Evolutionary conservation across 2,113 vertebrate species (phyloP), one percentile per base, ranked within the genome.

Genomic region (Poeciliopsis prolifica): DNA sequence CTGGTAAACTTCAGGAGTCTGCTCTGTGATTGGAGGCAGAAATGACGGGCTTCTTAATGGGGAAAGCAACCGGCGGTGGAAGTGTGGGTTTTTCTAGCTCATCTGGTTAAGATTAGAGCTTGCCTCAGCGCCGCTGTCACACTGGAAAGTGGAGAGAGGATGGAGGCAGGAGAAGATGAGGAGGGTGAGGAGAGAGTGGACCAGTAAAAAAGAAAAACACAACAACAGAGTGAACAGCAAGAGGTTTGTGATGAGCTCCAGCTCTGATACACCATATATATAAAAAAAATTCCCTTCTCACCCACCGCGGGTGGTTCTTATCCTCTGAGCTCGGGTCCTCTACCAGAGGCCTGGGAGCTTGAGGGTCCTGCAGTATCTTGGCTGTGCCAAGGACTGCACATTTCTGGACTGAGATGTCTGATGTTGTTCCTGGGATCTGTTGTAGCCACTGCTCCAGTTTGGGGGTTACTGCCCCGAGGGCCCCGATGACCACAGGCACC

Each of bases 91-190:
- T 92, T 93, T 92, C 75, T 88, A 85, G 71, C 82, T 91, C 93
- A 92, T 94, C 93, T 95, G 90, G 92, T 77, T 93, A 88, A 82
- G 87, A 94, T 95, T 93, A 93, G 75, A 73, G 80, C 37, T 65
- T 17, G 79, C 74, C 78, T 82, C 82, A 70, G 44, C 84, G 86
- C 74, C 71, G 40, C 88, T 90, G 90, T 92, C 89, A 90, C 82
- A 87, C 78, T 75, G 75, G 83, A n/a, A 84, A 87, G 70, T 65
- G 42, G 61, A 85, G 81, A 62, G 72, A 68, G 88, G 90, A 90
- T 85, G 87, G 75, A 89, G 74, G 83, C 66, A 87, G 88, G 80
- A 74, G 66, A 73, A 87, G 82, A 88, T 63, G 79, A 75, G 19
- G 58, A 63, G 48, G 30, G 74, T 68, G 40, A 58, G 28, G 70